Percentiles rank a stretch among this genome's conserved stretches.
phyloP scores from a whole-genome alignment of 2,113 vertebrate species.

The Campylomormyrus tamandua region DNA sequence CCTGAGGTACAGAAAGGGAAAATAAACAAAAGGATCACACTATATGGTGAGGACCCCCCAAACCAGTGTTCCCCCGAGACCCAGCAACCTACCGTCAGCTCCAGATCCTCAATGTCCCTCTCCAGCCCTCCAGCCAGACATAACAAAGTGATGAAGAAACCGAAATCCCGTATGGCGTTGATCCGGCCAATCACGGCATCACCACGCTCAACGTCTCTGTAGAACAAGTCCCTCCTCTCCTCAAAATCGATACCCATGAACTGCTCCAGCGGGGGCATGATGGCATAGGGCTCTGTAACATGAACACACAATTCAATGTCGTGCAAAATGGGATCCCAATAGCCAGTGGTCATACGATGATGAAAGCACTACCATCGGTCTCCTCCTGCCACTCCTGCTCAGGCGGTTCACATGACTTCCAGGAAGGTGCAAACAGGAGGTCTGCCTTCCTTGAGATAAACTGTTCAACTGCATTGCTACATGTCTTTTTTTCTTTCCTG shows the following conservation, averaged over 20 bases:
- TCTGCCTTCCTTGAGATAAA: conserved; percentile 93
- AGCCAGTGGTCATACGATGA: not conserved
- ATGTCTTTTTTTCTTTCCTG: conserved; percentile 58
- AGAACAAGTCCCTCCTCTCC: conserved; percentile 77
- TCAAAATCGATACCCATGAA: conserved; percentile 84
- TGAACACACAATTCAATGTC: not conserved
- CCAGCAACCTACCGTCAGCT: conserved; percentile 73
- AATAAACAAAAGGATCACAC: not conserved
- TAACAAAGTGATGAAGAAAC: conserved; percentile 90
- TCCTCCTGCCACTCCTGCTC: conserved; percentile 65
- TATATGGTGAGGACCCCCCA: not conserved
- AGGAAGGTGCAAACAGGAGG: conserved; percentile 79
- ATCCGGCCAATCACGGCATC: conserved; percentile 86
- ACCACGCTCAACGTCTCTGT: conserved; percentile 82
- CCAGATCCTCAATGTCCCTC: conserved; percentile 81
- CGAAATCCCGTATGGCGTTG: conserved; percentile 87
- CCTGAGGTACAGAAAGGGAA: conserved; percentile 53
- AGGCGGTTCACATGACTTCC: conserved; percentile 65
- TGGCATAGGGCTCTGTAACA: conserved; percentile 72
- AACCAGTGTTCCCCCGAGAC: not conserved
- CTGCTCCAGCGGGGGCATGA: conserved; percentile 87
- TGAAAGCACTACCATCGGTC: conserved; percentile 61
- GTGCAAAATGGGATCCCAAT: not conserved
- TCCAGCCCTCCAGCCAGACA: conserved; percentile 73
- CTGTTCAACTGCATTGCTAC: conserved; percentile 74